These are phyloP conservation scores for Pterostichus niger DNA, from an alignment of 2,888 invertebrate genomes.

Conservation along the genomic window DNA sequence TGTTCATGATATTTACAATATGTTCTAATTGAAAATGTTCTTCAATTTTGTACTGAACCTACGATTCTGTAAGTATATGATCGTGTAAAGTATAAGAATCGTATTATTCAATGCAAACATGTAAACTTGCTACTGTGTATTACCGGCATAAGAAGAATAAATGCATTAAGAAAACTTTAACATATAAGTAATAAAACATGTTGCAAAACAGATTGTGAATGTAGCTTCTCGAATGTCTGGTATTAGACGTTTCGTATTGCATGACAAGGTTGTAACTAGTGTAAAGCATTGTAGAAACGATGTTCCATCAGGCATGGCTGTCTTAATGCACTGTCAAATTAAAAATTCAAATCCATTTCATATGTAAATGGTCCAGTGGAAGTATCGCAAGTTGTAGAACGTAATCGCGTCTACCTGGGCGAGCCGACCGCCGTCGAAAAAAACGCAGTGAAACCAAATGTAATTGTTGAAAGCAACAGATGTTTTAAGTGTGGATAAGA, in stretches of 20 bases:
- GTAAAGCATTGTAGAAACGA: conserved; percentile 29
- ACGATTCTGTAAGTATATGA: too few species aligned
- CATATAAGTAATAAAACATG: too few species aligned
- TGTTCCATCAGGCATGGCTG: conserved; percentile 38
- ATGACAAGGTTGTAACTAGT: background rate
- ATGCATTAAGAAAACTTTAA: too few species aligned
- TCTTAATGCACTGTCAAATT: conserved; percentile 66
- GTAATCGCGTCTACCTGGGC: conserved; percentile 40
- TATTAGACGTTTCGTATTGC: background rate
- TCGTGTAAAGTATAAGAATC: too few species aligned
- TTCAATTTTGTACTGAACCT: too few species aligned
- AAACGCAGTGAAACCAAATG: conserved; percentile 61
- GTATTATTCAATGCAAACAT: too few species aligned
- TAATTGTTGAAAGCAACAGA: conserved; percentile 71
- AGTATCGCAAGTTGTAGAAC: conserved; percentile 8
- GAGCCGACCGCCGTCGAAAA: conserved; percentile 30
- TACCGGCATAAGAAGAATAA: too few species aligned
- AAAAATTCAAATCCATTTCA: conserved; percentile 67
- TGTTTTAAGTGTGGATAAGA: conserved; percentile 74
- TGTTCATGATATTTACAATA: too few species aligned
- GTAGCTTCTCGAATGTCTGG: background rate
- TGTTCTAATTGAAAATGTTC: too few species aligned
- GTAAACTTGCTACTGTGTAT: too few species aligned
- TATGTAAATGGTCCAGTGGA: conserved; percentile 68
- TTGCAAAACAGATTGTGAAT: background rate